phyloP scores from a whole-genome alignment of 2,888 invertebrate genomes.

The Bedellia somnulentella region DNA sequence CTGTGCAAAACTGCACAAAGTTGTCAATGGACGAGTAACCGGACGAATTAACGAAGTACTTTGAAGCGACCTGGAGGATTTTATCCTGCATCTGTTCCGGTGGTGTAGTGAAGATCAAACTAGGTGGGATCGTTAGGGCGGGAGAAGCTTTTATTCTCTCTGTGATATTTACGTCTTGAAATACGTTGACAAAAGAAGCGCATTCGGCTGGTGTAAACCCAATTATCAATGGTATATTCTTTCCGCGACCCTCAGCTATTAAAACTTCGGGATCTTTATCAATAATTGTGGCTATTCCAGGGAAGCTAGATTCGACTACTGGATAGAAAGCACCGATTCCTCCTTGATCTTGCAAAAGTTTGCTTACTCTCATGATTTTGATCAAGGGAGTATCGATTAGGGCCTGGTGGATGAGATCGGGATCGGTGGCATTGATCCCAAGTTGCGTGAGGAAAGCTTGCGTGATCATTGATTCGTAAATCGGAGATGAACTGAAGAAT shows the following conservation, averaged over 20 bases:
- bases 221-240: slow-evolving; percentile 28
- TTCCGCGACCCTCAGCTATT: slow-evolving; percentile 24
- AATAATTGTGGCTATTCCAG: slow-evolving; percentile 29
- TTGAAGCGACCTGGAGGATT: slow-evolving; percentile 15
- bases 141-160: slow-evolving; percentile 18
- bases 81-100: slow-evolving; percentile 13
- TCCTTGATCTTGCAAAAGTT: slow-evolving; percentile 19
- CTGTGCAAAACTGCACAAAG: slow-evolving; percentile 25
- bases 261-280: slow-evolving; percentile 31
- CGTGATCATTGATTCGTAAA: slow-evolving; percentile 20
- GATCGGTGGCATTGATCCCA: slow-evolving; percentile 31
- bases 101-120: slow-evolving; percentile 17
- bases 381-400: slow-evolving; percentile 26
- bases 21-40: slow-evolving; percentile 21
- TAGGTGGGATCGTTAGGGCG: slow-evolving; percentile 19
- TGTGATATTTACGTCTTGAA: slow-evolving; percentile 24
- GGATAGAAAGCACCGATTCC: slow-evolving; percentile 33
- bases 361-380: slow-evolving; percentile 25
- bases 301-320: slow-evolving; percentile 26
- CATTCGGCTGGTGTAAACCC: slow-evolving; percentile 39
- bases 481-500: slow-evolving; percentile 28
- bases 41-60: slow-evolving; percentile 25
- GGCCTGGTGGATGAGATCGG: slow-evolving; percentile 23
- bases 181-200: slow-evolving; percentile 25
- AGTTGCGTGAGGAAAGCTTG: slow-evolving; percentile 31